Evolutionary conservation across 2,888 invertebrate genomes (phyloP), one percentile per base, ranked within the genome.

Genomic region (Mimas tiliae): DNA sequence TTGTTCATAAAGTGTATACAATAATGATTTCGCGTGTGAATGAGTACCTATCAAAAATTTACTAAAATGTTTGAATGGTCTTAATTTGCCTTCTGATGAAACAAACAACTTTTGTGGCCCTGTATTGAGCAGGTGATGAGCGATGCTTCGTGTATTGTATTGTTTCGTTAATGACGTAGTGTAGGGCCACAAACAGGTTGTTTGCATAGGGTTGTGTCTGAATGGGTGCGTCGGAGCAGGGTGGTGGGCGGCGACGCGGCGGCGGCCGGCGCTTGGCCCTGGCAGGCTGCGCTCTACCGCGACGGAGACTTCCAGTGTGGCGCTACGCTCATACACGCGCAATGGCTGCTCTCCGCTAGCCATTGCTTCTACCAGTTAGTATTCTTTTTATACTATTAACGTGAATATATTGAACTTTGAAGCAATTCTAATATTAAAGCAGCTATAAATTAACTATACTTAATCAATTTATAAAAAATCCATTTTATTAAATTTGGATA

Each of bases 291-390:
- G 48, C 94, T 97, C 27, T 97, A 97, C 89, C 96, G 96, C 79
- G 97, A 97, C 88, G 97, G 97, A 0, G 96, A 97, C 88, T 97
- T 97, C 92, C 97, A 97, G 88, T 97, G 97, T 83, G 97, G 97
- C 21, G 97, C 96, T 21, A 96, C 97, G 1, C 94, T 97, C 58
- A 94, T 97, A 71, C 94, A 95, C 14, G 93, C 95, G 67, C 93
- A 94, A 77, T 97, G 97, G 97, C 94, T 97, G 63, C 91, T 97
- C 7, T 97, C 97, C 0, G 97, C 97, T 55, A 97, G 96, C 50
- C 97, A 97, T 84, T 97, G 97, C 80, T 97, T 97, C 83, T 96
- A 96, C 83, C 96, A 95, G 97, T 97, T 83, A 95, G 95, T 93
- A 70, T 63, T 70, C 7, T 14, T 8, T 34, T 16, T 14, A 11